Evolutionary conservation across 2,797 vertebrate genomes (phyloP), one percentile per base, ranked within the genome.

Genomic region (Enteromius afrohamiltoni): DNA sequence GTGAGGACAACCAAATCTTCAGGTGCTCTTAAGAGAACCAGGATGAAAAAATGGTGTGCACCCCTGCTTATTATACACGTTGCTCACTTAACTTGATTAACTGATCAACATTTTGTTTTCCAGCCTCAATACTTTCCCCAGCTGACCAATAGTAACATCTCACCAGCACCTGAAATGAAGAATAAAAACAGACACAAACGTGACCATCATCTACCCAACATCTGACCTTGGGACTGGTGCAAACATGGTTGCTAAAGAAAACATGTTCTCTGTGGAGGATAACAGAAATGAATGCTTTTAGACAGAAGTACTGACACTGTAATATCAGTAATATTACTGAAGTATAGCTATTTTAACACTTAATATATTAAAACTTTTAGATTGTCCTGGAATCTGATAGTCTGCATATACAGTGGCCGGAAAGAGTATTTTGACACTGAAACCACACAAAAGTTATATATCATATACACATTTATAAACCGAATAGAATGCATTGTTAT

Each of bases 61-160:
- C 6, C 17, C 49, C 49, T 51, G 49, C 16, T 19, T 17, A 19
- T 19, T 49, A 49, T 42, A 21, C 23, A 26, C n/a, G 19, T 6
- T 53, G 8, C 40, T 47, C 23, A 45, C 40, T 62, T 45, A 6
- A 77, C 40, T 17, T 67, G n/a, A 34, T 47, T 64, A 7, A 64
- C 29, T 31, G 2, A 71, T 7, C 53, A 1, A 29, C 14, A 29
- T 9, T 51, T 14, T 62, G 40, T 68, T 85, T 83, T 84, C 1
- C 62, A 95, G 95, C 91, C 89, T 49, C 95, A 96, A 89, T 95
- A 95, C 88, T 90, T 95, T 79, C 95, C 95, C 45, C 95, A 95
- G 82, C 88, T 96, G 85, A 92, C 90, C 45, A 92, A 91, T 91
- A 95, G 90, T 87, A 96, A 94, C 92, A 87, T 93, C 82, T 95